Evolutionary conservation across 2,113 vertebrate species (phyloP).

Genomic region (Hemiprocne comata): DNA sequence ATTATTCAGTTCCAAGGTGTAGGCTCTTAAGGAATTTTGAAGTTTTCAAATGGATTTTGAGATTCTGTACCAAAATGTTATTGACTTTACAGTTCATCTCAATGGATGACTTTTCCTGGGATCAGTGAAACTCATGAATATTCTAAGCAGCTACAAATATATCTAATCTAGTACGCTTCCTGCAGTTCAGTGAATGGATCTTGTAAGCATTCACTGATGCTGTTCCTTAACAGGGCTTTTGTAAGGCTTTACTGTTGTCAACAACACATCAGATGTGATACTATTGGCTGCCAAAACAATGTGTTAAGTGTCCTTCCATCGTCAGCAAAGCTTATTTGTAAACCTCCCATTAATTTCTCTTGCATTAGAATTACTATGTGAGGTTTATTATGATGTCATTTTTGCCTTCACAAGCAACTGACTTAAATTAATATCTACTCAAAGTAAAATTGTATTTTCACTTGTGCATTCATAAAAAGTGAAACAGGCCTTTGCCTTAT

Average conservation of each 20-base stretch:
- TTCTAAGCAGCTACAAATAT: constrained; percentile 12
- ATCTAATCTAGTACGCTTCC: constrained; percentile 6
- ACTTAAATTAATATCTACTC: not conserved
- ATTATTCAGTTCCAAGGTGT: not conserved
- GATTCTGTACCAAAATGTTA: not conserved
- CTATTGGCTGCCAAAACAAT: constrained; percentile 23
- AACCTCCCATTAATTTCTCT: not conserved
- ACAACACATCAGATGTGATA: not conserved
- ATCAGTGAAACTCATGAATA: constrained; percentile 24
- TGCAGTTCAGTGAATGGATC: constrained; percentile 17
- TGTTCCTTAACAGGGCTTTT: constrained; percentile 30
- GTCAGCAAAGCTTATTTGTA: not conserved
- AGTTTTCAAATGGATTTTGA: not conserved
- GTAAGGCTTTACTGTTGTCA: constrained; percentile 20
- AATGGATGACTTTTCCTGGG: not conserved
- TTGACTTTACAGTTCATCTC: not conserved
- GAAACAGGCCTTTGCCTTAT: not conserved
- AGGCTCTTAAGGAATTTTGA: not conserved
- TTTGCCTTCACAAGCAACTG: not conserved
- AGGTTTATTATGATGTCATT: not conserved
- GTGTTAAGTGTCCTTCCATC: not conserved
- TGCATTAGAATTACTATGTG: not conserved
- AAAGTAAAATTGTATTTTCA: not conserved
- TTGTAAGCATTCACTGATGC: constrained; percentile 20
- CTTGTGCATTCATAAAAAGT: not conserved